Evolutionary conservation across 2,797 vertebrate genomes (phyloP), one percentile per base, ranked within the genome.

Genomic region (Otolemur crassicaudatus): DNA sequence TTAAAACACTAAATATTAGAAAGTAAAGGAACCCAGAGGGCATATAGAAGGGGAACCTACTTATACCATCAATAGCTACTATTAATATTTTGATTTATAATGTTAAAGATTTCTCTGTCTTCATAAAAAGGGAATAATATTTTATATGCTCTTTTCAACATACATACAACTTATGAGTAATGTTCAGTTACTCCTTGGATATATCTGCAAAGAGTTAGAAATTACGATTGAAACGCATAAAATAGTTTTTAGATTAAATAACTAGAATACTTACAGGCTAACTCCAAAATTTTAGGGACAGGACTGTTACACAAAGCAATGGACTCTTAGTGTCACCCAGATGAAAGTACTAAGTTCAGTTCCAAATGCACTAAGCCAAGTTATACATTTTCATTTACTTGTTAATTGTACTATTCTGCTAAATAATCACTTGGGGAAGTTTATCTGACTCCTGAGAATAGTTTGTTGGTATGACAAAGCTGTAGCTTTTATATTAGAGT

Each of bases 31-130:
- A 80, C 29, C 2, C 4, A 29, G 3, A 53, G 11, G 37, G 25
- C 3, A 9, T 5, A 13, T 0, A 63, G 17, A 11, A 82, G 31
- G 5, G 7, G 1, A 11, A 19, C 0, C 14, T n/a, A 56, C 11
- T 4, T 46, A 17, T 22, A 77, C 60, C 1, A 27, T 40, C 43
- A 79, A 70, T 10, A 43, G 70, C 1, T 2, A 63, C 11, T 25
- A 10, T 29, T 23, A 88, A 65, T 2, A 70, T 79, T 79, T 43
- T 87, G 16, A 7, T 20, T 88, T 53, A n/a, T 31, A 76, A 73
- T 69, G 12, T 72, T 89, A 27, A 82, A 73, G 10, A 61, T 40
- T 60, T 76, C 19, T 92, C 25, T 75, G 61, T 77, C 31, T 77
- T 72, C 7, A 34, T 87, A 17, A 65, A 76, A 91, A 83, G 16